phyloP scores from a whole-genome alignment of 2,797 vertebrate genomes.

The Alouatta caraya region DNA sequence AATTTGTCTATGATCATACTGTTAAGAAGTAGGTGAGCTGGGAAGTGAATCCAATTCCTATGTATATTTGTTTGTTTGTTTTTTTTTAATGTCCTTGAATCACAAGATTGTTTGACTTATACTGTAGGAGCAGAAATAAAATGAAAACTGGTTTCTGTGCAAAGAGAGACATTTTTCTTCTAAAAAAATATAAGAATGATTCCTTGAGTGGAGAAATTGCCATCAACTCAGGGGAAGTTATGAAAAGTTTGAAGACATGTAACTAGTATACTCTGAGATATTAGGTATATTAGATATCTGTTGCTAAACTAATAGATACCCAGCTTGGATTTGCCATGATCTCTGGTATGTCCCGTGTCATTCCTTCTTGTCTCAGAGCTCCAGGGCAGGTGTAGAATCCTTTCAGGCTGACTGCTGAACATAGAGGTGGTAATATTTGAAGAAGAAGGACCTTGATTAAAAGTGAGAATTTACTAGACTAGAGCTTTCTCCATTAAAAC shows the following conservation, averaged over 20 bases:
- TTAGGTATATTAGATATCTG: no score
- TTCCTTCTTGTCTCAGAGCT: neutral
- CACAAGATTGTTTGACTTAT: neutral
- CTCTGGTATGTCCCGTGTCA: neutral
- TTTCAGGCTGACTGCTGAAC: slow-evolving; percentile 15
- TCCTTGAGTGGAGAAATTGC: slow-evolving; percentile 23
- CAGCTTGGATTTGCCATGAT: neutral
- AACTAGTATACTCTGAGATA: neutral
- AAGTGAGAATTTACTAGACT: neutral
- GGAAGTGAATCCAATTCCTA: neutral
- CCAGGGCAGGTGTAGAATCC: neutral
- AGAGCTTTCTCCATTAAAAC: neutral
- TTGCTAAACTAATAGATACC: neutral
- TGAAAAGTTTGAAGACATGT: neutral
- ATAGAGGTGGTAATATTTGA: neutral
- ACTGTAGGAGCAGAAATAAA: slow-evolving; percentile 10
- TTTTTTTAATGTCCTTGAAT: neutral
- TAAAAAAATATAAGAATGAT: neutral
- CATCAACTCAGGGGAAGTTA: neutral
- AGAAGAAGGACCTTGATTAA: neutral
- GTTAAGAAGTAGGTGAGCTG: neutral
- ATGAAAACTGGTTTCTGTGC: neutral
- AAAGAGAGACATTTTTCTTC: neutral
- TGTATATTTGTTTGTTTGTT: neutral
- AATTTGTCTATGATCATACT: neutral